phyloP scores from a whole-genome alignment of 2,113 vertebrate species.

The Sorex araneus region DNA sequence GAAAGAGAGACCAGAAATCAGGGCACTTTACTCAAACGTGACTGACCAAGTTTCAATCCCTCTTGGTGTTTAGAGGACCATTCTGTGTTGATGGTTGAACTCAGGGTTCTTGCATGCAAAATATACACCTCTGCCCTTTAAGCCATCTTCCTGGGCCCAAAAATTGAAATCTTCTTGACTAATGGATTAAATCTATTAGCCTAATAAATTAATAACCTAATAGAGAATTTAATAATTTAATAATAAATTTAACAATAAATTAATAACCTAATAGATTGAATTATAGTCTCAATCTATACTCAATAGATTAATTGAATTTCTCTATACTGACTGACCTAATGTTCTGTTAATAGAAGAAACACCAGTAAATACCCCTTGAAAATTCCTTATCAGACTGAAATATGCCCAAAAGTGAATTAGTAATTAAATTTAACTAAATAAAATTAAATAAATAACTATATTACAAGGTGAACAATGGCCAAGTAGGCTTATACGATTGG shows the following conservation, averaged over 20 bases:
- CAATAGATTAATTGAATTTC: not conserved
- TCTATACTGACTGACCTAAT: not conserved
- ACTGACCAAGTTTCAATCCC: too few species aligned
- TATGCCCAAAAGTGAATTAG: constrained; percentile 2
- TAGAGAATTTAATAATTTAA: too few species aligned
- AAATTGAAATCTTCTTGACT: not conserved
- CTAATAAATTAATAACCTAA: not conserved
- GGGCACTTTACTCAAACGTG: too few species aligned
- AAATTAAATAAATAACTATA: not conserved
- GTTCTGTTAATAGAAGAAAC: not conserved
- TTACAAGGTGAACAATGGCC: not conserved
- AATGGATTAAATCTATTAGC: too few species aligned
- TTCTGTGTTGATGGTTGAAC: too few species aligned
- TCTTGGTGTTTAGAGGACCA: too few species aligned
- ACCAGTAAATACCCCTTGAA: not conserved
- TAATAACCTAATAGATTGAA: not conserved
- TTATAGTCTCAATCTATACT: too few species aligned
- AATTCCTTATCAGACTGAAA: constrained; percentile 29
- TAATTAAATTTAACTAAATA: not conserved
- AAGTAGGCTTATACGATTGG: constrained; percentile 2
- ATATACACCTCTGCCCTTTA: too few species aligned
- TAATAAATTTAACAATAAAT: too few species aligned
- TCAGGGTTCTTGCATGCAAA: too few species aligned
- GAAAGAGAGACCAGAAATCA: not conserved
- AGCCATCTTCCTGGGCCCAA: too few species aligned